Evolutionary conservation across 2,113 vertebrate species (phyloP).

Genomic region (Neolamprologus toae): DNA sequence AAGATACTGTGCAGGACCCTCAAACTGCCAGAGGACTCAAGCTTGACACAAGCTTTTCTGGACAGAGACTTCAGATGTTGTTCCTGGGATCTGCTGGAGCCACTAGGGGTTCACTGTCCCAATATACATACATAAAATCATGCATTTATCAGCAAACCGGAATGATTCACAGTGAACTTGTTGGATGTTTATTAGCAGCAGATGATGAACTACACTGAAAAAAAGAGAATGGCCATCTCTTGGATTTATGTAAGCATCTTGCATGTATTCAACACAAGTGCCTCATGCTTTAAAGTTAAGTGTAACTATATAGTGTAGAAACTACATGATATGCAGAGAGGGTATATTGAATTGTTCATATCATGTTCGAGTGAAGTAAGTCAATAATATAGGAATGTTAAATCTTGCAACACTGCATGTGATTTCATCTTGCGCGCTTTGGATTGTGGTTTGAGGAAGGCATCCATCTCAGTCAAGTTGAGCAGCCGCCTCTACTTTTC

Average conservation of each 20-base stretch:
- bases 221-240: too few relatives aligned
- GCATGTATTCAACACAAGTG: fast-evolving
- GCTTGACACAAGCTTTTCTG: not conserved
- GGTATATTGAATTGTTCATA: too few relatives aligned
- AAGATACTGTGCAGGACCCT: not conserved
- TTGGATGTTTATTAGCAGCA: not conserved
- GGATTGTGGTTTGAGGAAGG: not conserved
- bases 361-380: too few relatives aligned
- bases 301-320: too few relatives aligned
- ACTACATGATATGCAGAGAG: too few relatives aligned
- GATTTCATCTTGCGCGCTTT: fast-evolving
- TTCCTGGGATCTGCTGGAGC: not conserved
- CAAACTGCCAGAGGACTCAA: not conserved
- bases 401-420: too few relatives aligned
- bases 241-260: too few relatives aligned
- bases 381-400: too few relatives aligned
- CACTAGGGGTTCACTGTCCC: not conserved
- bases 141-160: not conserved
- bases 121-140: not conserved
- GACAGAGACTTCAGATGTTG: not conserved
- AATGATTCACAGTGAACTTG: not conserved
- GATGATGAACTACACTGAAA: not conserved
- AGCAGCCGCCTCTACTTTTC: not conserved
- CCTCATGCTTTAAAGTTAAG: too few relatives aligned
- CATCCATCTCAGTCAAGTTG: not conserved